A percentile compares a stretch with the other conserved stretches of the same genome.
These are phyloP conservation scores for Anthopleura xanthogrammica DNA, from an alignment of 92 coral and sea anemone genomes.

Conservation along the genomic window DNA sequence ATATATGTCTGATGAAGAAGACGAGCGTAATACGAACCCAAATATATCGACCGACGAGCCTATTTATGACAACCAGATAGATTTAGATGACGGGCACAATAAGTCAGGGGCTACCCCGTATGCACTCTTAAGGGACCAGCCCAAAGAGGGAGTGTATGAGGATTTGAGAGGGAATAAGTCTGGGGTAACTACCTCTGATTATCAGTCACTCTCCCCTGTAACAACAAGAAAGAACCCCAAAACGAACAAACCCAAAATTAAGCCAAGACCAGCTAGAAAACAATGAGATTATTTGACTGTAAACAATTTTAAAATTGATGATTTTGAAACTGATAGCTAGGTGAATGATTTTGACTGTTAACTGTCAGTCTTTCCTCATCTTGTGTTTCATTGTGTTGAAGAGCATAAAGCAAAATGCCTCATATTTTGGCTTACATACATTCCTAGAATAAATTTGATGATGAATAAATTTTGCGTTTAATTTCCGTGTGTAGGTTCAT, in stretches of 20 bases:
- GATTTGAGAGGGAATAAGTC: background rate
- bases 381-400: no score
- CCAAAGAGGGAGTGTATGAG: conserved; percentile 7
- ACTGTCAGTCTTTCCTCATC: no score
- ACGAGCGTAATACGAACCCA: background rate
- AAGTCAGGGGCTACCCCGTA: conserved; percentile 15
- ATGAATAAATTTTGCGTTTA: no score
- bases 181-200: background rate
- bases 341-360: background rate
- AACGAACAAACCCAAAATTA: conserved; percentile 11
- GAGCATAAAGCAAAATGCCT: no score
- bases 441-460: no score
- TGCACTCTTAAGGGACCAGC: conserved; percentile 5
- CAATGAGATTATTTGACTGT: background rate
- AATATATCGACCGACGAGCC: conserved; percentile 13
- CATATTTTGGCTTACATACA: no score
- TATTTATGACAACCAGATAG: conserved; percentile 21
- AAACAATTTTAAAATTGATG: background rate
- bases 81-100: background rate
- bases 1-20: conserved; percentile 2
- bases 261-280: conserved; percentile 17
- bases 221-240: conserved; percentile 1
- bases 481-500: no score
- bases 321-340: background rate
- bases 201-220: conserved; percentile 21